Evolutionary conservation across 2,113 vertebrate species (phyloP).

Genomic region (Callocephalon fimbriatum): DNA sequence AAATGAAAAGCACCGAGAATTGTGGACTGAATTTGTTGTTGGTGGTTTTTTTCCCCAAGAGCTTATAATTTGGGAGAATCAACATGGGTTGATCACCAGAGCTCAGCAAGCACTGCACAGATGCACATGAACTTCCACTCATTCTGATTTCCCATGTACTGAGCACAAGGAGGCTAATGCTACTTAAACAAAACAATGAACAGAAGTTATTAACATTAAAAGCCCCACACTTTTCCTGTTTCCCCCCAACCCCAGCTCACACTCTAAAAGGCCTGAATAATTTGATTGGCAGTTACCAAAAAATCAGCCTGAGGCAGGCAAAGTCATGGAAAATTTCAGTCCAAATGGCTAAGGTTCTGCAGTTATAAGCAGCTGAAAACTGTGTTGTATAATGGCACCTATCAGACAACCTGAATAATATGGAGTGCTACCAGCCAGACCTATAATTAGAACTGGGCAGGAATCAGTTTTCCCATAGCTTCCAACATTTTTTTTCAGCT

Average conservation of each 20-base stretch:
- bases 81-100: not conserved
- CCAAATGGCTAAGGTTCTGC: conserved; percentile 12
- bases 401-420: conserved; percentile 24
- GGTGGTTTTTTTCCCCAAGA: not conserved
- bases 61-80: not conserved
- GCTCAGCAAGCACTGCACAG: not conserved
- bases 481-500: conserved; percentile 17
- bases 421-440: conserved; percentile 3
- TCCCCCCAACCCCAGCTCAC: not conserved
- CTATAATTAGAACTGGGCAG: conserved; percentile 40
- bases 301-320: not conserved
- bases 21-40: not conserved
- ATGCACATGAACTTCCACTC: not conserved
- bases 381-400: not conserved
- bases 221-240: fast-evolving
- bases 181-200: not conserved
- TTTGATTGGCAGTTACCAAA: not conserved
- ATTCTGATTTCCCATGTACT: not conserved
- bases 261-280: not conserved
- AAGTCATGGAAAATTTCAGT: not conserved
- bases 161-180: not conserved
- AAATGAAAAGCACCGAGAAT: not conserved
- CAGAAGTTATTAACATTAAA: not conserved
- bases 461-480: conserved; percentile 30
- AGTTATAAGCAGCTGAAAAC: conserved; percentile 7